Conservation (phyloP, 2,888 invertebrate genomes). For the Conomelus anceps region DNA sequence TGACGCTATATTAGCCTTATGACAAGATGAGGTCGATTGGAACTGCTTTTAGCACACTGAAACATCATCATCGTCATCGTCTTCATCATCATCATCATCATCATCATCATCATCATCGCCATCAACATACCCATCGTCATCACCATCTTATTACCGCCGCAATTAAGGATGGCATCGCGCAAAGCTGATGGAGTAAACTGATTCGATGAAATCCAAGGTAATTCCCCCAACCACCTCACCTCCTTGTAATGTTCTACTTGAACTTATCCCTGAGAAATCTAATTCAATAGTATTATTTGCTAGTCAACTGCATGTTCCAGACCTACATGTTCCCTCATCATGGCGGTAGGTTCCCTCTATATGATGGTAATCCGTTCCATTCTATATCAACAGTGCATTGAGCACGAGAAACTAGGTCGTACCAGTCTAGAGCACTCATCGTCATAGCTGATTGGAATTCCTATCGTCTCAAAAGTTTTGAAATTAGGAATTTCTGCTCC, state of each 20-base stretch:
- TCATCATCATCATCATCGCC: neutral
- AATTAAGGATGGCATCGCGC: neutral
- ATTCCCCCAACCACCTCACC: neutral
- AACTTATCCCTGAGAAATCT: neutral
- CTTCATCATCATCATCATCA: too few relatives aligned
- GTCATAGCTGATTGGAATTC: neutral
- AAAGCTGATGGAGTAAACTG: neutral
- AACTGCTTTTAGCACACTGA: neutral
- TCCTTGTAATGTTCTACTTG: neutral
- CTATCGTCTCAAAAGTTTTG: neutral
- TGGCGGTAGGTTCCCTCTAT: neutral
- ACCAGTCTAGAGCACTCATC: neutral
- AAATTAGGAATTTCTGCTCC: neutral
- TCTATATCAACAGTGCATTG: neutral
- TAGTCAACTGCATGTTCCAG: neutral
- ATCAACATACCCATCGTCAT: neutral
- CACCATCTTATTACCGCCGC: neutral
- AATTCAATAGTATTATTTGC: neutral
- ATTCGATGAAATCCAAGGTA: neutral
- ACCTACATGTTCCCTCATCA: too few relatives aligned
- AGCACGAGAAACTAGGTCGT: neutral
- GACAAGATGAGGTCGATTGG: neutral
- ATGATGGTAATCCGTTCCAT: neutral
- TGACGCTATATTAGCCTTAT: neutral
- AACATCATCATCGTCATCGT: neutral